Evolutionary conservation across 2,797 vertebrate genomes (phyloP).

Genomic region (Cynopterus sphinx): DNA sequence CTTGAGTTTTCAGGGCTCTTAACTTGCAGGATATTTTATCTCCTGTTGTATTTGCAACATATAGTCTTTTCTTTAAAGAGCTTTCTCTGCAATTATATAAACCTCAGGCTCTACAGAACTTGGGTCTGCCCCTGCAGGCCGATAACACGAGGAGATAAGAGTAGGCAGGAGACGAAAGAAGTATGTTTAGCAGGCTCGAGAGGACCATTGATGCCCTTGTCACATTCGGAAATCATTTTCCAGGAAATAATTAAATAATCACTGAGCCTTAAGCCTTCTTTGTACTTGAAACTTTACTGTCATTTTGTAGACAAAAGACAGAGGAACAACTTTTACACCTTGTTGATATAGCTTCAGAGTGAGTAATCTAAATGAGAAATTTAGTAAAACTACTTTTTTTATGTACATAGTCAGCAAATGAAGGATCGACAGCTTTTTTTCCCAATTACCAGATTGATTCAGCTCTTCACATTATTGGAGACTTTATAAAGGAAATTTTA

Average conservation of each 20-base stretch:
- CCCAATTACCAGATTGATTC: background rate
- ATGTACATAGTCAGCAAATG: background rate
- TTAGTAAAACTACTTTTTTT: background rate
- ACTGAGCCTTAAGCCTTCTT: background rate
- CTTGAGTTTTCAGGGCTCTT: background rate
- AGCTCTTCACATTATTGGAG: background rate
- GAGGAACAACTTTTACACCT: background rate
- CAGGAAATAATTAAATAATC: conserved; percentile 57
- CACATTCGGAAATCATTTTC: conserved; percentile 60
- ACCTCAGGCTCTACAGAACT: background rate
- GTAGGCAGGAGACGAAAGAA: background rate
- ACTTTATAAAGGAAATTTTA: background rate
- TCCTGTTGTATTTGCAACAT: background rate
- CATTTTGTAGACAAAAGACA: background rate
- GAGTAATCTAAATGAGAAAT: conserved; percentile 9
- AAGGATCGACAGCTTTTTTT: conserved; percentile 30
- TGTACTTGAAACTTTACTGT: conserved; percentile 35
- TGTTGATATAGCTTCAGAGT: background rate
- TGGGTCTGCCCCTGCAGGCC: background rate
- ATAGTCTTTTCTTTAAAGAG: background rate
- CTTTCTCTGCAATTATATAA: background rate
- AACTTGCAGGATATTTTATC: background rate
- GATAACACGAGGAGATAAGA: background rate
- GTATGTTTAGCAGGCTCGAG: background rate
- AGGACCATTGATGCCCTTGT: conserved; percentile 28